phyloP scores from a whole-genome alignment of 2,888 invertebrate genomes.

The Pollenia griseotomentosa region DNA sequence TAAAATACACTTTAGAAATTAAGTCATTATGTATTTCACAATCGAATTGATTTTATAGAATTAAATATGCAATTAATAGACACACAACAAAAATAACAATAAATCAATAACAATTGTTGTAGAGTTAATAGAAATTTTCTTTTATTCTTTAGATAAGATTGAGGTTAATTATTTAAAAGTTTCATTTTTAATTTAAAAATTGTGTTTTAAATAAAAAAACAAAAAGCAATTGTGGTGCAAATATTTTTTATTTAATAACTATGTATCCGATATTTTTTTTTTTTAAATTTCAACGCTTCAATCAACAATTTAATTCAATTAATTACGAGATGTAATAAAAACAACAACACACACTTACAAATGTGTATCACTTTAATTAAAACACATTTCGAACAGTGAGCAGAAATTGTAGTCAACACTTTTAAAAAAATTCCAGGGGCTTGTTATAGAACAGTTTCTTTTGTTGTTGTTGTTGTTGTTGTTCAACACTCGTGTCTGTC shows the following conservation, averaged over 20 bases:
- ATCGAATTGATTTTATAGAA: constrained; percentile 36
- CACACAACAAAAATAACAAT: constrained; percentile 9
- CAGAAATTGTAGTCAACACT: constrained; percentile 27
- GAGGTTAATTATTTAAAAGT: constrained; percentile 65
- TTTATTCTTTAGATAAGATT: constrained; percentile 46
- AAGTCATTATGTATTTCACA: constrained; percentile 62
- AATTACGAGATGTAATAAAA: constrained; percentile 76
- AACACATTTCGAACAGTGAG: constrained; percentile 20
- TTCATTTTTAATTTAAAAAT: constrained; percentile 58
- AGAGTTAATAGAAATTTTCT: constrained; percentile 38
- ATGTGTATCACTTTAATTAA: constrained; percentile 14
- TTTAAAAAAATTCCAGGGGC: constrained; percentile 13
- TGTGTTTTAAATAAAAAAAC: constrained; percentile 12
- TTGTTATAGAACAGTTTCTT: constrained; percentile 40
- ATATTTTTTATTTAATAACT: constrained; percentile 61
- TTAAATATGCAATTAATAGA: constrained; percentile 46
- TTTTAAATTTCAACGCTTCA: constrained; percentile 77
- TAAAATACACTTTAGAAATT: constrained; percentile 34
- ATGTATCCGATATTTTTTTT: constrained; percentile 29
- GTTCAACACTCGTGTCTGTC: neutral
- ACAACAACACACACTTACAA: constrained; percentile 1
- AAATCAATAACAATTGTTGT: constrained; percentile 7
- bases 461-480: too few species aligned
- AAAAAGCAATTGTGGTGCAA: constrained; percentile 38
- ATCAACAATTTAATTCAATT: constrained; percentile 82